Base-by-base conservation (phyloP, 1,140 invertebrate species). In the fruit fly (Drosophila melanogaster) region DNA sequence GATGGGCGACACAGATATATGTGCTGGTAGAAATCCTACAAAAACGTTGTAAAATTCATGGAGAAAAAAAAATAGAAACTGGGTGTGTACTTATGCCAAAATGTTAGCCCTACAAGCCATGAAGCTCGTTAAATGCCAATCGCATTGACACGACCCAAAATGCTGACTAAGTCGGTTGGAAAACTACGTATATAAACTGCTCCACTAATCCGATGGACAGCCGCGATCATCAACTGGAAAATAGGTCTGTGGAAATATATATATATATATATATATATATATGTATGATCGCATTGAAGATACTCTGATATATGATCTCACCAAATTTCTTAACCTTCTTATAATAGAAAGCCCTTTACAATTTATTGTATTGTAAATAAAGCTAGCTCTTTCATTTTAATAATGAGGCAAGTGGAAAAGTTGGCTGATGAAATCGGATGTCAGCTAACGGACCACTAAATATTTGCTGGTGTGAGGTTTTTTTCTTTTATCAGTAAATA, bases 71-170 rank as follows among this genome's bases (percentile, higher is more conserved):
- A 56, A 58, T 65, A 64, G 35, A 58, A 61, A 51, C 70, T 87
- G 83, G 83, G 83, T 86, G 83, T 86, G 83, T 87, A 83, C 67
- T 71, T 77, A 79, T 83, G 83, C 83, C 83, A 79, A 86, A 86
- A 83, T 86, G 83, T 87, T 87, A 83, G 69, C 76, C 84, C 84
- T 83, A 79, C 44, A 76, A 79, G 66, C 72, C 66, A 47, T 74
- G 61, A 70, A 70, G 77, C 78, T 83, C 79, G 83, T 86, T 86
- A 87, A 86, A 86, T 86, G 83, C 85, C 85, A 86, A 87, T 86
- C 83, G 77, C 70, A 60, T 61, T 85, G 81, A 85, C 81, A 84
- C 81, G 83, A 87, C 83, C 81, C 57, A 86, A 79, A 73, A 26
- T 69, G 81, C 72, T 85, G 81, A 84, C 77, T 85, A 80, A 79